These are phyloP conservation scores for Ptycholaimellus sp. DNA, from an alignment of 2,888 invertebrate species.

Conservation along the genomic window DNA sequence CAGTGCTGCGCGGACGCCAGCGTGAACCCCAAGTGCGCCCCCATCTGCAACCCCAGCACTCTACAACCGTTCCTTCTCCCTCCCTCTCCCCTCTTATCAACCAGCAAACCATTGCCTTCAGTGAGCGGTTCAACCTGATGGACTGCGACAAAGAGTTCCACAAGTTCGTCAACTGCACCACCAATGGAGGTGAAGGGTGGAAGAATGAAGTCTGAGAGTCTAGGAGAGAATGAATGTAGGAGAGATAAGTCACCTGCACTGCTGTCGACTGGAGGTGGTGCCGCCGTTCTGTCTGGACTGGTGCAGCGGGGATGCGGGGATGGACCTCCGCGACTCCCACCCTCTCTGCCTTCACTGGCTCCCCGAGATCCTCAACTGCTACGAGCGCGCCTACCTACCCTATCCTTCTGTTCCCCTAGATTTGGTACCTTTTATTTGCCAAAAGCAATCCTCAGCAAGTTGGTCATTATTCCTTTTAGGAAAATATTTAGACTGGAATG, in stretches of 20 bases:
- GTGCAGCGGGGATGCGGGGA: slow-evolving; percentile 13
- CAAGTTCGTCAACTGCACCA: slow-evolving; percentile 5
- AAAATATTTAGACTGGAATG: too few species aligned
- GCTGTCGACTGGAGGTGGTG: slow-evolving; percentile 20
- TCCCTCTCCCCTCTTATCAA: slow-evolving; percentile 12
- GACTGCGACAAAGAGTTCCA: slow-evolving; percentile 3
- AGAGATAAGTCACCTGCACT: slow-evolving; percentile 20
- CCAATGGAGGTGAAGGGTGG: slow-evolving; percentile 6
- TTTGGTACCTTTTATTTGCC: not conserved
- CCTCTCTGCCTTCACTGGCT: slow-evolving; percentile 23
- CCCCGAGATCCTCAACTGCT: slow-evolving; percentile 23
- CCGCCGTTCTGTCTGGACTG: slow-evolving; percentile 24
- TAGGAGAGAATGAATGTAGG: too few species aligned
- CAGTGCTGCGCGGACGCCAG: slow-evolving; percentile 55
- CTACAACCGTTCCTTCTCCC: slow-evolving; percentile 9
- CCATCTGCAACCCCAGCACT: slow-evolving; percentile 40
- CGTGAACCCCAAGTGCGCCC: slow-evolving; percentile 50
- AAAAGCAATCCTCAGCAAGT: too few species aligned
- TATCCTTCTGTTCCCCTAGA: not conserved
- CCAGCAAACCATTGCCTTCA: too few species aligned
- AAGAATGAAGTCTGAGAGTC: too few species aligned
- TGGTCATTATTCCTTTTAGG: too few species aligned
- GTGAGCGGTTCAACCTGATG: too few species aligned
- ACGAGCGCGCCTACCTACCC: slow-evolving; percentile 15
- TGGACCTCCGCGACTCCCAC: slow-evolving; percentile 17